A percentile compares a stretch with the other conserved stretches of the same genome.
Evolutionary conservation across 2,888 invertebrate genomes (phyloP).

Genomic region (Stictocephala bisonia): DNA sequence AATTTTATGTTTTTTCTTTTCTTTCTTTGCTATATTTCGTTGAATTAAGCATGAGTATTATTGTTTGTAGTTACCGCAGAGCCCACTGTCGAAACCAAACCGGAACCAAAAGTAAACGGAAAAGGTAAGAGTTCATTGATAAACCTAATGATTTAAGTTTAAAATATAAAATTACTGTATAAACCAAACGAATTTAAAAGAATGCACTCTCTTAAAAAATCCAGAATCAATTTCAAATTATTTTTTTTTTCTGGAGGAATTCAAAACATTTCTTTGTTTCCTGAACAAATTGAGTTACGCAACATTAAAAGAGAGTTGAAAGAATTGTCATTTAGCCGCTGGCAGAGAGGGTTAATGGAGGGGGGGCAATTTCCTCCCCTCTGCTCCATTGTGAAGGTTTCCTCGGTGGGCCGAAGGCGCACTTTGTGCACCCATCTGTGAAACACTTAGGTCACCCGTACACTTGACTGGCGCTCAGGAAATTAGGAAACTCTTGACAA

Average conservation of each 20-base stretch:
- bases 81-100: conserved; percentile 50
- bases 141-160: no score
- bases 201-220: no score
- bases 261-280: neutral
- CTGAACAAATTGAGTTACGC: conserved; percentile 18
- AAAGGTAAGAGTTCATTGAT: conserved; percentile 32
- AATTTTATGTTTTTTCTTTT: conserved; percentile 56
- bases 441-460: conserved; percentile 46
- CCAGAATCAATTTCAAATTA: no score
- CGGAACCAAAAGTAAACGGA: conserved; percentile 26
- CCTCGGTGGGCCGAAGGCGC: conserved; percentile 43
- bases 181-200: no score
- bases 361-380: conserved; percentile 53
- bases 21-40: conserved; percentile 61
- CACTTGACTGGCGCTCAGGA: conserved; percentile 15
- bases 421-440: conserved; percentile 50
- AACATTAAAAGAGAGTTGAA: conserved; percentile 21
- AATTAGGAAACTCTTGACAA: conserved; percentile 44
- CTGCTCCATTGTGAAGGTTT: conserved; percentile 47
- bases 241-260: no score
- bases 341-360: neutral
- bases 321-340: neutral
- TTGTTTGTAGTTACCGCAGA: conserved; percentile 51
- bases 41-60: conserved; percentile 59
- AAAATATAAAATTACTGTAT: no score